Evolutionary conservation across 2,888 invertebrate genomes (phyloP).

Genomic region (Leucophenga maculata): DNA sequence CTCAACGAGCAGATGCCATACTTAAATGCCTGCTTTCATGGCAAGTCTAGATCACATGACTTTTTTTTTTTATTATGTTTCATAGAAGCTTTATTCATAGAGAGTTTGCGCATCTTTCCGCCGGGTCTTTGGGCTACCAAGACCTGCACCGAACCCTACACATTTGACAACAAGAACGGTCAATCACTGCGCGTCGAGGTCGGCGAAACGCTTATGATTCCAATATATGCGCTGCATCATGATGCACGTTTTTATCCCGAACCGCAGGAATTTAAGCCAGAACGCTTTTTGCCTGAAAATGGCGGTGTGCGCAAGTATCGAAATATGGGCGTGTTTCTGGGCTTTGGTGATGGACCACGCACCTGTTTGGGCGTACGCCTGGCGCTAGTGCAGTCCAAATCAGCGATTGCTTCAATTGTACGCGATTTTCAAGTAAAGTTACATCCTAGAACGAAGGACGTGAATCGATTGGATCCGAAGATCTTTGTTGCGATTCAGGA

Average conservation of each 20-base stretch:
- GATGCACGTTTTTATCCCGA: conserved; percentile 63
- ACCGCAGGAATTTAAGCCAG: conserved; percentile 64
- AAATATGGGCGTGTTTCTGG: conserved; percentile 67
- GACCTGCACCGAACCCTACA: conserved; percentile 59
- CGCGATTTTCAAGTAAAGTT: conserved; percentile 53
- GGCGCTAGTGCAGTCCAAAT: conserved; percentile 62
- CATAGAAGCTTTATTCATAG: conserved; percentile 40
- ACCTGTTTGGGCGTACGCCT: conserved; percentile 68
- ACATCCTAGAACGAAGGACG: conserved; percentile 52
- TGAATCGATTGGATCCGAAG: conserved; percentile 57
- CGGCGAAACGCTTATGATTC: conserved; percentile 61
- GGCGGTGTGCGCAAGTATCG: conserved; percentile 61
- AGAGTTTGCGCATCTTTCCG: conserved; percentile 65
- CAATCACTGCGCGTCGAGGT: conserved; percentile 48
- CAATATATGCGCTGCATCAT: conserved; percentile 64
- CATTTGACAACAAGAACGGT: conserved; percentile 54
- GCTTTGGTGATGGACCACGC: conserved; percentile 71
- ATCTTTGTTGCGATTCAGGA: conserved; percentile 59
- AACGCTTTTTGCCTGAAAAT: conserved; percentile 63
- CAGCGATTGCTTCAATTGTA: conserved; percentile 60
- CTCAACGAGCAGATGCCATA: conserved; percentile 62
- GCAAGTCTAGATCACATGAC: conserved; percentile 41
- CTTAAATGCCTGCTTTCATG: conserved; percentile 68
- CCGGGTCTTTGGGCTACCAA: conserved; percentile 61
- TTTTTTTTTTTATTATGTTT: too few relatives aligned